These are phyloP conservation scores for Stenoptilia bipunctidactyla DNA, from an alignment of 2,888 invertebrate species.

Conservation along the genomic window DNA sequence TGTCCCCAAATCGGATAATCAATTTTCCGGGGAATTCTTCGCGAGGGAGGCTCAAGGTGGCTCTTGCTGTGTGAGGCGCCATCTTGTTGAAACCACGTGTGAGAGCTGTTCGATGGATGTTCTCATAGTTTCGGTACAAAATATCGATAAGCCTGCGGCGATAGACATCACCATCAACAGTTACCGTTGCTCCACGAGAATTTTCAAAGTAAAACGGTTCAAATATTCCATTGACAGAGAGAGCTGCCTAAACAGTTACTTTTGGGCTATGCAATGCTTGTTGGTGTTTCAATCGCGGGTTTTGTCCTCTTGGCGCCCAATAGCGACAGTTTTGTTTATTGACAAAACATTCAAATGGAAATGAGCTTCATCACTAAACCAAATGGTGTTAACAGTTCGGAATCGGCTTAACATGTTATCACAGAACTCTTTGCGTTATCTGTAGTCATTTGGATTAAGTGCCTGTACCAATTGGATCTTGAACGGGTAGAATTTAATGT, in stretches of 20 bases:
- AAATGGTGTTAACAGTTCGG: not conserved
- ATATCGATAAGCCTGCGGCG: conserved; percentile 14
- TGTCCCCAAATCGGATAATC: conserved; percentile 16
- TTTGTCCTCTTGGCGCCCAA: not conserved
- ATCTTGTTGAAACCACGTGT: conserved; percentile 18
- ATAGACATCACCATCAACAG: conserved; percentile 15
- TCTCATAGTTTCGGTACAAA: conserved; percentile 17
- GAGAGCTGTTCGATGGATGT: conserved; percentile 13
- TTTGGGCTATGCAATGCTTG: conserved; percentile 15
- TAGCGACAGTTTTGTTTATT: not conserved
- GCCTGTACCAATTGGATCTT: conserved; percentile 3
- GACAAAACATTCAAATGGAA: not conserved
- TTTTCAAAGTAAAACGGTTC: not conserved
- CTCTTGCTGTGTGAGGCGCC: conserved; percentile 11
- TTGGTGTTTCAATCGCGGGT: conserved; percentile 16
- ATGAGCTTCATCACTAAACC: not conserved
- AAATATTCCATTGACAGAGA: conserved; percentile 14
- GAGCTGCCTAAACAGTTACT: conserved; percentile 18
- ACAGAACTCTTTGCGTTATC: not conserved
- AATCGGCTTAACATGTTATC: not conserved
- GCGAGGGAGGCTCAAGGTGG: conserved; percentile 11
- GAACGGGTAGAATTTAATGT: conserved; percentile 1
- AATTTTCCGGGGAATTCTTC: conserved; percentile 14
- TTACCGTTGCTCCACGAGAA: conserved; percentile 8
- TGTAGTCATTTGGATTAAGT: conserved; percentile 1